Evolutionary conservation across 2,113 vertebrate species (phyloP).

Genomic region (Amia ocellicauda): DNA sequence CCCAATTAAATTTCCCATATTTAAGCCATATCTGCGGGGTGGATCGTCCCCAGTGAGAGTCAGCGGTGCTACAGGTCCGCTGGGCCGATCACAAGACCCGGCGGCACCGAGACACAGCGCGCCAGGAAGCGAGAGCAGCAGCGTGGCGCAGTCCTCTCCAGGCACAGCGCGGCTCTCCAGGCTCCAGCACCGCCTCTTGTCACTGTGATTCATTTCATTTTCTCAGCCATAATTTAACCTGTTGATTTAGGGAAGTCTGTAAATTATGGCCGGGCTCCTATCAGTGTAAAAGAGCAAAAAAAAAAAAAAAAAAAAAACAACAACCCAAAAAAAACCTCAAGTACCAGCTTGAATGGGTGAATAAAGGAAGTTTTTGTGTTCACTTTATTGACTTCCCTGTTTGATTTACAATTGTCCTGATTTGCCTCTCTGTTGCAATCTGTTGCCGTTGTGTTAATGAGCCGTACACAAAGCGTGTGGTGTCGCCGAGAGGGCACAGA

Average conservation of each 20-base stretch:
- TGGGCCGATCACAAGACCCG: no score
- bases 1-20: no score
- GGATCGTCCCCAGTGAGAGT: no score
- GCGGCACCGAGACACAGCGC: no score
- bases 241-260: constrained; percentile 38
- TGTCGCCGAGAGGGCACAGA: no score
- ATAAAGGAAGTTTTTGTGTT: constrained; percentile 73
- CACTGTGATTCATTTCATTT: constrained; percentile 1
- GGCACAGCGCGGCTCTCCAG: no score
- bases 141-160: no score
- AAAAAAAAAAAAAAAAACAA: constrained; percentile 46
- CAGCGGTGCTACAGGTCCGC: no score
- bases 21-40: no score
- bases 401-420: constrained; percentile 60
- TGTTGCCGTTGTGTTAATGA: no score
- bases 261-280: constrained; percentile 58
- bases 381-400: constrained; percentile 42
- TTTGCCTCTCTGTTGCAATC: constrained; percentile 58
- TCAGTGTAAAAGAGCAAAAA: constrained; percentile 54
- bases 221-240: constrained; percentile 3
- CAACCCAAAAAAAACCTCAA: constrained; percentile 52
- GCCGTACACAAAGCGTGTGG: no score
- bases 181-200: background rate
- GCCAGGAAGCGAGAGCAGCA: no score
- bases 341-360: constrained; percentile 63